Evolutionary conservation across 2,888 invertebrate species (phyloP), one percentile per base, ranked within the genome.

Genomic region (Platycheirus albimanus): DNA sequence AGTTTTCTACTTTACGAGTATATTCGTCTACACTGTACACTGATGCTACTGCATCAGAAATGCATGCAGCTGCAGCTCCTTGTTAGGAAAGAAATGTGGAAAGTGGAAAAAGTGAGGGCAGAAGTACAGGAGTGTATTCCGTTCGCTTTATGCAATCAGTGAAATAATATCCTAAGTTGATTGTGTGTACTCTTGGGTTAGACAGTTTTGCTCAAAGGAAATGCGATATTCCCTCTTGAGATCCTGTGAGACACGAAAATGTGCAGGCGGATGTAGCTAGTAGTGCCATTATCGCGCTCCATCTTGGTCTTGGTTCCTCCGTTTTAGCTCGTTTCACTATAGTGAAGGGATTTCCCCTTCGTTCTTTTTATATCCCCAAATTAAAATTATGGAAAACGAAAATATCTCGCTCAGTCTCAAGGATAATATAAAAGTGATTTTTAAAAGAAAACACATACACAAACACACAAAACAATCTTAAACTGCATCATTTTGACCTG

Each of bases 91-190:
- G 3, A 1, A 4, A 33, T 6, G 7, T 33, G 33, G 13, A 0
- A 28, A 13, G 33, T 0, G 56, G 13, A n/a, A n/a, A n/a, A n/a
- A n/a, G 43, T 41, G 17, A 19, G 7, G 61, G 17, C 30, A 43
- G 41, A 11, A 45, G 61, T 61, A 24, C 61, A 56, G 56, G 56
- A 71, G 49, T 58, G 72, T 70, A 78, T 78, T 78, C 64, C 67
- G 30, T 78, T 83, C 63, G 64, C 83, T 83, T 83, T 83, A 83
- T 83, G 78, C 83, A 83, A 83, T 83, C 83, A 83, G 83, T 78
- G 78, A 83, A 72, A 83, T 83, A 78, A 83, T 78, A 83, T 83
- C 83, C 78, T 78, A 83, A 83, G 83, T 83, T 83, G 78, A 83
- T 83, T 83, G 83, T 83, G 72, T 83, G 83, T 83, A 83, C 72